A percentile compares a stretch with the other conserved stretches of the same genome.
phyloP scores from a whole-genome alignment of 2,888 invertebrate genomes.

The Clostera curtula region DNA sequence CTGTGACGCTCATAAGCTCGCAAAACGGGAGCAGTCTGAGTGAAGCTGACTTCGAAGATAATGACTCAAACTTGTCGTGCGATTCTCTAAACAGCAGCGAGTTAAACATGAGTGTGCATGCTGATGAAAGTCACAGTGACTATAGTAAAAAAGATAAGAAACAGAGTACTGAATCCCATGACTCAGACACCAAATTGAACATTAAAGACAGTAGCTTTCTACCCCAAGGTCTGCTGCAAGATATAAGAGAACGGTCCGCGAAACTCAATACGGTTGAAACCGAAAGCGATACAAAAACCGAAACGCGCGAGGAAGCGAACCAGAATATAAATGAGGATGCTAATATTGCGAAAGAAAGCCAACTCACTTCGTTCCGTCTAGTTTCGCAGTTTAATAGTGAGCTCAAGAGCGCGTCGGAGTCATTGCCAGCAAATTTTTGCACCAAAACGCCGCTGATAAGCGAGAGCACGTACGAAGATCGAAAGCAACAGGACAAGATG shows the following conservation, averaged over 20 bases:
- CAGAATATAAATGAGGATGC: constrained; percentile 66
- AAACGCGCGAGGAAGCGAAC: constrained; percentile 46
- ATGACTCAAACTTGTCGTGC: constrained; percentile 86
- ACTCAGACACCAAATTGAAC: constrained; percentile 46
- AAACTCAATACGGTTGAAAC: constrained; percentile 66
- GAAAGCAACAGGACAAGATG: constrained; percentile 69
- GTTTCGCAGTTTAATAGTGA: constrained; percentile 67
- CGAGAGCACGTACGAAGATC: constrained; percentile 81
- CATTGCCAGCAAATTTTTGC: constrained; percentile 35
- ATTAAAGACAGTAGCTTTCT: constrained; percentile 69
- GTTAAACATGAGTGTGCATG: constrained; percentile 69
- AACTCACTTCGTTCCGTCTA: constrained; percentile 67
- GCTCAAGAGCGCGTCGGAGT: constrained; percentile 44
- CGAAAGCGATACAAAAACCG: constrained; percentile 50
- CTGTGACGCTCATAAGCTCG: constrained; percentile 72
- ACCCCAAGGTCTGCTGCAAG: constrained; percentile 79
- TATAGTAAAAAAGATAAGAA: constrained; percentile 60
- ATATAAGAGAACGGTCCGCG: constrained; percentile 79
- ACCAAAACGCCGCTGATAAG: constrained; percentile 70
- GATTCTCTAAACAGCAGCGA: constrained; percentile 87
- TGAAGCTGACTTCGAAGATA: constrained; percentile 81
- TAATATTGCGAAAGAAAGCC: constrained; percentile 65
- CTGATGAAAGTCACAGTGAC: constrained; percentile 64
- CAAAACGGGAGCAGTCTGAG: constrained; percentile 77
- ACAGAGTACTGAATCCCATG: constrained; percentile 38